Base-by-base conservation (phyloP, 2,797 vertebrate genomes). In the Dendrocincla tyrannina region DNA sequence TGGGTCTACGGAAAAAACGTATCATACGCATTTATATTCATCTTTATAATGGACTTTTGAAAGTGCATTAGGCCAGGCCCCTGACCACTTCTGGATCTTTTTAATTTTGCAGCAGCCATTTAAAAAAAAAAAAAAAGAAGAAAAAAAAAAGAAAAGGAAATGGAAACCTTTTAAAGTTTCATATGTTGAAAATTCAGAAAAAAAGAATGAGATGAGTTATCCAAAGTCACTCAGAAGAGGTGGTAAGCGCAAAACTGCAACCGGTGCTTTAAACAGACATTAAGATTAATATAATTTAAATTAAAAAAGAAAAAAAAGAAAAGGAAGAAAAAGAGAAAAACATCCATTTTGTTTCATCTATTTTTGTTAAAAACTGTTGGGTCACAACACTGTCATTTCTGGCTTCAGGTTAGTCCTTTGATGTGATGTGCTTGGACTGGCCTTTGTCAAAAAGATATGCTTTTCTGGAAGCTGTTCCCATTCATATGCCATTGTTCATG, bases 11-110 rank as follows among this genome's bases (percentile, higher is more conserved):
- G 97, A 96, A 94, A 97, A 98, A 96, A 89, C 89, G 22, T 93
- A 81, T 95, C 97, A 96, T 98, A 97, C 39, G 13, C 98, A 98
- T 98, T 98, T 98, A 94, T 98, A 98, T 97, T 97, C 98, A 98
- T 98, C 98, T 98, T 98, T 98, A 95, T 98, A 98, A 98, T 5
- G 79, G 97, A 98, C 96, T 95, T 97, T 96, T 96, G 97, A 95
- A 98, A 98, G 98, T 98, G 98, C 98, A 98, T 98, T 98, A 98
- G 96, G 96, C 96, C 91, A 96, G 93, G 97, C 96, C 96, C 97
- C 97, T 97, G 91, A 97, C 96, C 97, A 97, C 97, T 98, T 98
- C 96, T 78, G 97, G 94, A 98, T 97, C 96, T 97, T 98, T 98
- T 97, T 97, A 97, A 97, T 98, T 98, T 97, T 98, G 98, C 97